These are phyloP conservation scores for Cladopsammia gracilis DNA, from an alignment of 64 coral and sea anemone species.

Conservation along the genomic window DNA sequence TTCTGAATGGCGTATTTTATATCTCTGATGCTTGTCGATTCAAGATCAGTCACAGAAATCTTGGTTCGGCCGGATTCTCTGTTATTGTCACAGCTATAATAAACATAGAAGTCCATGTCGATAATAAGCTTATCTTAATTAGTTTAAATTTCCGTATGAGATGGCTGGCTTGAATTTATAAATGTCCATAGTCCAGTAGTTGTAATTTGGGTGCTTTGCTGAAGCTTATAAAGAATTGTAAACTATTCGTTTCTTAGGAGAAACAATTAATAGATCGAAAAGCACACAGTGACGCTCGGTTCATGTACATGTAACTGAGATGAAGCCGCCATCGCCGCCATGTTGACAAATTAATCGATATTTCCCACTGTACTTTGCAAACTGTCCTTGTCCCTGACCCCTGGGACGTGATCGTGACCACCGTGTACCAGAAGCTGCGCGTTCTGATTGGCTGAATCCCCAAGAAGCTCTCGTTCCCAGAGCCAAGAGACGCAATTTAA, in stretches of 20 bases:
- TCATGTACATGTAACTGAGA: no score
- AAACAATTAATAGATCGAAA: no score
- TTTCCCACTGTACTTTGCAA: neutral
- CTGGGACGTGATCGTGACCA: neutral
- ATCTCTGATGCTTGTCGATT: slow-evolving; percentile 43
- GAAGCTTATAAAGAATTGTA: no score
- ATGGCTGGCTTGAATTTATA: neutral
- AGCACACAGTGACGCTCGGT: no score
- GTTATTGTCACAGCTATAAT: neutral
- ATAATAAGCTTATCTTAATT: no score
- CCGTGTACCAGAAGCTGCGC: neutral
- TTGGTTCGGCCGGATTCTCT: neutral
- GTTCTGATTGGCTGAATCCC: no score
- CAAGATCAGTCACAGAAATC: slow-evolving; percentile 1
- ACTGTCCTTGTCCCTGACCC: neutral
- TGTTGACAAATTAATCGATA: neutral
- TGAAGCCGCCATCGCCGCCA: neutral
- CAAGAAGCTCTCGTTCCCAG: no score
- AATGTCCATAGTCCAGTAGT: no score
- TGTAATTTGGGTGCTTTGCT: no score
- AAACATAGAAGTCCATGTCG: slow-evolving; percentile 28
- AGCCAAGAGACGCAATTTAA: no score
- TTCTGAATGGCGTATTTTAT: slow-evolving; percentile 48
- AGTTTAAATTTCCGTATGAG: no score
- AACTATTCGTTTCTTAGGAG: no score